These are phyloP conservation scores for Conomelus anceps DNA, from an alignment of 2,888 invertebrate genomes.

Conservation along the genomic window DNA sequence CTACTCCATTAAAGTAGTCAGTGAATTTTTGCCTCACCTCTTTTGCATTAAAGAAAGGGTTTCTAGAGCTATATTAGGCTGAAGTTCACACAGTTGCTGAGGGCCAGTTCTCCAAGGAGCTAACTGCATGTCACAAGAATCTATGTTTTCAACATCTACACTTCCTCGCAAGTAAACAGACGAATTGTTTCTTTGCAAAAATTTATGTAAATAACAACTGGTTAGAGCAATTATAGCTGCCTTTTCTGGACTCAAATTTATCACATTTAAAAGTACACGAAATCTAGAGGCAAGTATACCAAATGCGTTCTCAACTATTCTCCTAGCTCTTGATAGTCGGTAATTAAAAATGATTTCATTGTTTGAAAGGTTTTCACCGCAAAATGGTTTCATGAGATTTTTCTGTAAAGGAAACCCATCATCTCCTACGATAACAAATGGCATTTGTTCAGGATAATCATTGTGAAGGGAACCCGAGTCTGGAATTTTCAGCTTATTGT, in stretches of 20 bases:
- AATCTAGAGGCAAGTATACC: too few relatives aligned
- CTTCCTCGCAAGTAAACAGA: slow-evolving; percentile 13
- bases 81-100: too few relatives aligned
- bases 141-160: neutral
- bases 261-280: too few relatives aligned
- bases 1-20: too few relatives aligned
- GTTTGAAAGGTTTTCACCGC: slow-evolving; percentile 11
- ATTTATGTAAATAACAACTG: slow-evolving; percentile 12
- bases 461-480: neutral
- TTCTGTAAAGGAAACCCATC: slow-evolving; percentile 16
- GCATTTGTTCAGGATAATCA: slow-evolving; percentile 3
- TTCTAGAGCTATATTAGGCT: too few relatives aligned
- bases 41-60: too few relatives aligned
- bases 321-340: too few relatives aligned
- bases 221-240: neutral
- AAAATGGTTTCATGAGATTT: slow-evolving; percentile 15
- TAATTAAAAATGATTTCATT: slow-evolving; percentile 15
- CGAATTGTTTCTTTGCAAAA: neutral
- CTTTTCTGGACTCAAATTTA: neutral
- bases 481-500: too few relatives aligned
- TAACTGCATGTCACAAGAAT: too few relatives aligned
- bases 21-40: too few relatives aligned
- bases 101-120: too few relatives aligned
- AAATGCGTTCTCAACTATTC: too few relatives aligned
- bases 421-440: slow-evolving; percentile 10